Conservation (phyloP, 2,888 invertebrate species). For the Keiferia lycopersicella region DNA sequence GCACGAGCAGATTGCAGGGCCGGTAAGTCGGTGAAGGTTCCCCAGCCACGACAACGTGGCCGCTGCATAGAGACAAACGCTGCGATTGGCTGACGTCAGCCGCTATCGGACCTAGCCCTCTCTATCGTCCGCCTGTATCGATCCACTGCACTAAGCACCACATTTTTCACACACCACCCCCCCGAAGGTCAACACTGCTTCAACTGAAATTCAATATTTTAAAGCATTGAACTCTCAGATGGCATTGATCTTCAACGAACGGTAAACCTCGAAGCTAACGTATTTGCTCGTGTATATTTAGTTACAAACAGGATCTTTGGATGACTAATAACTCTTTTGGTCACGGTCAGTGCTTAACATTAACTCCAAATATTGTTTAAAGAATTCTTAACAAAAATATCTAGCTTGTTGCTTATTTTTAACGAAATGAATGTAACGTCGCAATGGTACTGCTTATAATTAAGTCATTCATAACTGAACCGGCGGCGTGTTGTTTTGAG, state of each 20-base stretch:
- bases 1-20: slow-evolving; percentile 62
- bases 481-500: slow-evolving; percentile 43
- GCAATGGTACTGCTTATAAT: slow-evolving; percentile 37
- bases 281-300: slow-evolving; percentile 27
- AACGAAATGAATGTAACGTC: slow-evolving; percentile 2
- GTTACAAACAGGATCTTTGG: slow-evolving; percentile 33
- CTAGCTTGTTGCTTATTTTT: not conserved
- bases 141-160: slow-evolving; percentile 67
- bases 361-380: not conserved
- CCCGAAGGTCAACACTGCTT: slow-evolving; percentile 20
- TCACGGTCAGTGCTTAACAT: slow-evolving; percentile 25
- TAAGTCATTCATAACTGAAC: slow-evolving; percentile 54
- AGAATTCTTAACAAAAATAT: not conserved
- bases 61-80: slow-evolving; percentile 63
- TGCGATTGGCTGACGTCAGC: slow-evolving; percentile 68
- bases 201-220: not conserved
- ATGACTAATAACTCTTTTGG: slow-evolving; percentile 32
- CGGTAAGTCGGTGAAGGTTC: slow-evolving; percentile 79
- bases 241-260: slow-evolving; percentile 32
- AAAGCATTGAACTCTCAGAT: slow-evolving; percentile 13
- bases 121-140: slow-evolving; percentile 68
- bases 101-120: slow-evolving; percentile 63
- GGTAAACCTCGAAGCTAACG: slow-evolving; percentile 32
- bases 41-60: slow-evolving; percentile 66
- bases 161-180: slow-evolving; percentile 35